Evolutionary conservation across 1,140 invertebrate species (phyloP).

Genomic region (Anadara kagoshimensis): DNA sequence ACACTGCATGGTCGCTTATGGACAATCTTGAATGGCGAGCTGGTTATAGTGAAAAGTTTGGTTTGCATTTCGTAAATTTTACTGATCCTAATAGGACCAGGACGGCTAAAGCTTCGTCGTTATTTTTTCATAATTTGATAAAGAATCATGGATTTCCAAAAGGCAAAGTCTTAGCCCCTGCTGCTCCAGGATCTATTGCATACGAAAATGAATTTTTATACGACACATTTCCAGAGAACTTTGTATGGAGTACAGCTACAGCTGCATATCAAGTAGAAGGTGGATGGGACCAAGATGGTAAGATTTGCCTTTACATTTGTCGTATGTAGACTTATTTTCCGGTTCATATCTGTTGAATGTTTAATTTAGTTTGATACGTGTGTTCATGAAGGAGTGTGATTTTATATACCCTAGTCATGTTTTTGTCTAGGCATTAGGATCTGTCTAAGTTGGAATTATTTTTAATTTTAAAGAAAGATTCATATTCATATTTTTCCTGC

Average conservation of each 20-base stretch:
- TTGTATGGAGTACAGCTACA: conserved; percentile 72
- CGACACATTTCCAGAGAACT: conserved; percentile 70
- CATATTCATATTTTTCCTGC: no score
- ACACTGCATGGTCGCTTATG: conserved; percentile 83
- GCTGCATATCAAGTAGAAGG: conserved; percentile 75
- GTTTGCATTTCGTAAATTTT: conserved; percentile 84
- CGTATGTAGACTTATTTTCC: no score
- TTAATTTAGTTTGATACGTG: neutral
- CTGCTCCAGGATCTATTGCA: neutral
- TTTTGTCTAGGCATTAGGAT: no score
- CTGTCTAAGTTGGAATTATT: no score
- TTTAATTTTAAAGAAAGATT: no score
- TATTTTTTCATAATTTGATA: conserved; percentile 54
- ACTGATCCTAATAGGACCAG: conserved; percentile 78
- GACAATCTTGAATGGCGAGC: conserved; percentile 87
- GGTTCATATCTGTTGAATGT: no score
- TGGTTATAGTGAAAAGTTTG: conserved; percentile 79
- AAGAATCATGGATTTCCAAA: conserved; percentile 57
- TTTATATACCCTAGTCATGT: no score
- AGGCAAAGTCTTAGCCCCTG: neutral
- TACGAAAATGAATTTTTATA: conserved; percentile 36
- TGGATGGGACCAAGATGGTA: conserved; percentile 71
- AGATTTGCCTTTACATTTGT: neutral
- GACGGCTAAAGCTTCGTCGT: conserved; percentile 82
- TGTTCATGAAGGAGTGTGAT: neutral